These are phyloP conservation scores for Falco biarmicus DNA, from an alignment of 2,797 vertebrate genomes.

Conservation along the genomic window DNA sequence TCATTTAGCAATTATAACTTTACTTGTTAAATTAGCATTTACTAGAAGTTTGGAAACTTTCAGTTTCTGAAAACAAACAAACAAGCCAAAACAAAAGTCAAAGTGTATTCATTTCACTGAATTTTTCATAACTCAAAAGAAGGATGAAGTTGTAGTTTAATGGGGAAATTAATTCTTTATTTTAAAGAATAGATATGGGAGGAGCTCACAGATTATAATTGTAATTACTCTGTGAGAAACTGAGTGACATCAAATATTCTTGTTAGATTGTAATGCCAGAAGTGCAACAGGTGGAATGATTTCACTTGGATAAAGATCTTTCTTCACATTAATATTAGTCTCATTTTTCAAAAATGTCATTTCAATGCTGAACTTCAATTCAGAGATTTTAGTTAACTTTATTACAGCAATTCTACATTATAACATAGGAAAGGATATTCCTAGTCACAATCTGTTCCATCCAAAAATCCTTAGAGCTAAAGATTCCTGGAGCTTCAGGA, in stretches of 20 bases:
- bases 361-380: not conserved
- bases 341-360: not conserved
- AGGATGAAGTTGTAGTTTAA: not conserved
- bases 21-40: not conserved
- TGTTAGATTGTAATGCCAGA: not conserved
- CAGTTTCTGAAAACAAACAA: not conserved
- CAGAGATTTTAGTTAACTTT: not conserved
- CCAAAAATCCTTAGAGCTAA: not conserved
- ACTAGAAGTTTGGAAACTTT: not conserved
- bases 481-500: not conserved
- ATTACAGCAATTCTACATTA: not conserved
- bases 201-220: not conserved
- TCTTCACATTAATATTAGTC: not conserved
- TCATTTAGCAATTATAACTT: not conserved
- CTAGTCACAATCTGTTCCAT: not conserved
- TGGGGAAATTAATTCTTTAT: not conserved
- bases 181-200: not conserved
- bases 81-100: rapidly evolving
- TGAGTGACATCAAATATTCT: not conserved
- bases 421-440: not conserved
- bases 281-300: not conserved
- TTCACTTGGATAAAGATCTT: not conserved
- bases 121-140: not conserved
- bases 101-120: not conserved
- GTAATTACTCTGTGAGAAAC: not conserved